Evolutionary conservation across 2,797 vertebrate genomes (phyloP), one percentile per base, ranked within the genome.

Genomic region (Tokudaia muenninki): DNA sequence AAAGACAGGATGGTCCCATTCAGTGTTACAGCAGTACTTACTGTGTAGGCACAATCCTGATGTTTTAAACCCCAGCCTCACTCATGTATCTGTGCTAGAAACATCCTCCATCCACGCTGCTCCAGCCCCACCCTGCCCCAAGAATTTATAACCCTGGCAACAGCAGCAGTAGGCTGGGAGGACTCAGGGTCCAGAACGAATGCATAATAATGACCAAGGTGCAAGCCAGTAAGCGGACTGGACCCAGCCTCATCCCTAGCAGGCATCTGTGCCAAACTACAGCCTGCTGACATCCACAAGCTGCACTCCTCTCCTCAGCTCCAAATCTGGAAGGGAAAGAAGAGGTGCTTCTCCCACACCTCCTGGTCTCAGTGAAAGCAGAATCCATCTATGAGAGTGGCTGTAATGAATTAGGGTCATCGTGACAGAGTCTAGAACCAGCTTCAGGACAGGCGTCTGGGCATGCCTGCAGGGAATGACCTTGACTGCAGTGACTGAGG

Each of bases 71-170:
- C 10, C 12, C 31, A 63, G 4, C 19, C 26, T 57, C 14, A 26
- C 17, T 5, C 41, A 19, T 24, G 2, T 0, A 1, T 9, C 34
- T 0, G 0, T 26, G 41, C 74, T 79, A 12, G 0, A 52, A 57
- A 29, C 44, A 72, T 21, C 86, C 21, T 47, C 11, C 16, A 13
- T 59, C 75, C 80, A 59, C 22, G 13, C 16, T 16, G 24, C 75
- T 61, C 47, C 0, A 24, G 1, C 0, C 31, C n/a, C 50, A 44
- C 41, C 4, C 19, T 2, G 13, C 55, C 81, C 79, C 26, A 84
- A 44, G 22, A 47, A 74, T 31, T 59, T 57, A 50, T 81, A 83
- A 80, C 57, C 44, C 63, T 47, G 21, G 31, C 16, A 78, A 57
- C 2, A 37, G 70, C 16, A 57, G 34, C 55, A 55, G 52, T 37